Evolutionary conservation across 1,140 invertebrate species (phyloP), one percentile per base, ranked within the genome.

Genomic region (Rhagoletis pomonella): DNA sequence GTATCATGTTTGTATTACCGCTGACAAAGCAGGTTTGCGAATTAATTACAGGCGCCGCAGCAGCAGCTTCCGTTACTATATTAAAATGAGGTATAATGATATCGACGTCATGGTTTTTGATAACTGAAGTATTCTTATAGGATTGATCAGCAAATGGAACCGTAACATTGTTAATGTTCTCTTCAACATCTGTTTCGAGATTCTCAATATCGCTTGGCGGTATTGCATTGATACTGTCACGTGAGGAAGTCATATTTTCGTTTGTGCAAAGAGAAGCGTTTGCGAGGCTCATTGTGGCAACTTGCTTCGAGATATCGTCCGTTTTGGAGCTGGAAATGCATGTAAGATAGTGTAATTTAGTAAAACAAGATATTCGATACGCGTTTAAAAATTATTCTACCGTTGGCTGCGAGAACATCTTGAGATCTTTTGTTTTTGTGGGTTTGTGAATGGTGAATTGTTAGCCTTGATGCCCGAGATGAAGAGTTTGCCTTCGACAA

Each of bases 401-500:
- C 87, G 50, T 88, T 88, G 47, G 0, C 10, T 60, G 2, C n/a
- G 65, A 14, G 50, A 44, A 6, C 39, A 19, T 17, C 73, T 88
- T 10, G 29, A 12, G 4, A 58, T 55, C 29, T 88, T 88, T 19
- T 94, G 55, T 81, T 87, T 88, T 86, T 88, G 87, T 50, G 96
- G 96, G 90, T 96, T 95, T 1, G 97, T 97, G 64, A 96, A 95
- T 2, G 96, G 95, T 87, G 95, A 96, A 87, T 94, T 94, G 50
- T 95, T 93, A 0, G 94, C 89, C 89, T 95, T 94, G 87, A 95
- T 94, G 69, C 95, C 94, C 55, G 95, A 90, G 62, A 96, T 95
- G 19, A 95, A 92, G 6, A 97, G 94, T 89, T 96, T 95, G 44
- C 95, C 96, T 87, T 95, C 94, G 0, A 98, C 95, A 94, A 98